Evolutionary conservation across 2,888 invertebrate species (phyloP).

Genomic region (Leptura quadrifasciata): DNA sequence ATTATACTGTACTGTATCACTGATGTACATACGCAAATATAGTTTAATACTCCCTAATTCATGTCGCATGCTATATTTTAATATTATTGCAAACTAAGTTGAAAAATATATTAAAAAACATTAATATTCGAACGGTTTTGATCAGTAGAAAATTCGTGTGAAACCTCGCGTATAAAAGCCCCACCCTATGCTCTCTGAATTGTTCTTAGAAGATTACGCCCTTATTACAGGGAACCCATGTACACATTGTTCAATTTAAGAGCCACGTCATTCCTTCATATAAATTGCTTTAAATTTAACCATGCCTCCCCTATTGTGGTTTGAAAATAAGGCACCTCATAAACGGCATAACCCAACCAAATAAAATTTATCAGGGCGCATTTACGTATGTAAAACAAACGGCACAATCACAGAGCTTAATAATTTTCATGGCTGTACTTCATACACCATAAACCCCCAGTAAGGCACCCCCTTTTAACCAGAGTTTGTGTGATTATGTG

Average conservation of each 20-base stretch:
- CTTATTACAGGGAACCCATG: neutral
- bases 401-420: conserved; percentile 20
- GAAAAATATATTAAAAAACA: no score
- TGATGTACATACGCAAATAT: no score
- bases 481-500: conserved; percentile 29
- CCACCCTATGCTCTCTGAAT: no score
- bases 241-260: neutral
- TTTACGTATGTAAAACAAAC: conserved; percentile 21
- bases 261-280: neutral
- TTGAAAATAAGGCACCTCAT: neutral
- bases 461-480: conserved; percentile 22
- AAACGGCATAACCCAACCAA: conserved; percentile 7
- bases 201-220: neutral
- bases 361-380: conserved; percentile 19
- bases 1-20: no score
- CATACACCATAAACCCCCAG: conserved; percentile 13
- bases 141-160: no score
- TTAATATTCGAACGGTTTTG: no score
- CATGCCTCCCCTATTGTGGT: neutral
- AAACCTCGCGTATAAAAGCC: no score
- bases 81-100: no score
- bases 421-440: conserved; percentile 16
- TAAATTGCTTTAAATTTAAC: neutral
- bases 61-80: no score
- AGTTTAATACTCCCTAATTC: no score